A percentile compares a stretch with the other conserved stretches of the same genome.
Evolutionary conservation across 2,797 vertebrate genomes (phyloP).

Genomic region (Acropternis orthonyx): DNA sequence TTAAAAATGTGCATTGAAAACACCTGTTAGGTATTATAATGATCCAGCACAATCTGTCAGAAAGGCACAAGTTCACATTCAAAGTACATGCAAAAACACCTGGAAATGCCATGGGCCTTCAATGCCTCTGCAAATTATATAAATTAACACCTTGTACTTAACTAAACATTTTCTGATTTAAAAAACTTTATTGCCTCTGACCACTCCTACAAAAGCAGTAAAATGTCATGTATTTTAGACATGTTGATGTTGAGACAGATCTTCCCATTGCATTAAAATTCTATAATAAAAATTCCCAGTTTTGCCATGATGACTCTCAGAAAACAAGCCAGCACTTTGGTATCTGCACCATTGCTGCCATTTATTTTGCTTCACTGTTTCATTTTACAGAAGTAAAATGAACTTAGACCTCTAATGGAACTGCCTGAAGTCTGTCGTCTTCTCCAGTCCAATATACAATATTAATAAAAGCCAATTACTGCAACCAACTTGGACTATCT

Average conservation of each 20-base stretch:
- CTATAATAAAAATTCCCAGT: neutral
- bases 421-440: neutral
- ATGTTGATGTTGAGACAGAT: neutral
- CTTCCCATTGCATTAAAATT: neutral
- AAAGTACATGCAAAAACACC: conserved; percentile 36
- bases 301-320: neutral
- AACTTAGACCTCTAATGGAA: neutral
- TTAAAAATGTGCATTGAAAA: conserved; percentile 44
- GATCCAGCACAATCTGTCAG: conserved; percentile 1
- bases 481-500: neutral
- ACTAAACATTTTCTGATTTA: neutral
- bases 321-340: neutral
- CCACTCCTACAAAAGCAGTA: neutral
- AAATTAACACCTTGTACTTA: neutral
- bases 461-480: neutral
- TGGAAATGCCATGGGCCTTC: conserved; percentile 14
- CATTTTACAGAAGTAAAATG: neutral
- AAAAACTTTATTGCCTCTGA: neutral
- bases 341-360: neutral
- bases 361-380: neutral
- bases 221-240: neutral
- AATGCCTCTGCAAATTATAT: neutral
- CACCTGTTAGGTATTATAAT: conserved; percentile 23
- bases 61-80: conserved; percentile 39
- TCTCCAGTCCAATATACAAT: neutral